Evolutionary conservation across 2,113 vertebrate genomes (phyloP), one percentile per base, ranked within the genome.

Genomic region (Pterocles burchelli): DNA sequence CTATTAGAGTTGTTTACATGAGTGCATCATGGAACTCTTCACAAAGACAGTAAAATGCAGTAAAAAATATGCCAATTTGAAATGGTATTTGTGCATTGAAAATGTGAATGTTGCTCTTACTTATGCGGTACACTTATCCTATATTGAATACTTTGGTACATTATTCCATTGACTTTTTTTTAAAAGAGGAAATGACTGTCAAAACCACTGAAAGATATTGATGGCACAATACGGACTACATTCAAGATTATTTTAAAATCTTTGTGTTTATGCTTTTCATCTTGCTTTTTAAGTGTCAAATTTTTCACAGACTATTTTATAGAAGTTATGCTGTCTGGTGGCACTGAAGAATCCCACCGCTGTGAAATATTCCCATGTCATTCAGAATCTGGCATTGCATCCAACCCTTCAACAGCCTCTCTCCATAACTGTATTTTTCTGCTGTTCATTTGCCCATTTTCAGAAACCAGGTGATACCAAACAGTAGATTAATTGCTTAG

Each of bases 91-190:
- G 6, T 63, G 12, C 33, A 74, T 9, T 71, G 46, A 75, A 91
- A 82, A 85, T 45, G 11, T 73, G 28, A 89, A 59, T 3, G 1
- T 49, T 90, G 8, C 7, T 75, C 4, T 87, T 73, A n/a, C 7
- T 87, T 75, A 46, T 11, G 78, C 5, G 31, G 17, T 29, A 57
- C 7, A 11, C 31, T 62, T 63, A 29, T 14, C 34, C 31, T 88
- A 9, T 11, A 68, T 34, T 0, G 0, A 90, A 55, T 34, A 55
- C 21, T 7, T 4, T 43, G 13, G 6, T 38, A 63, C 89, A 77
- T 55, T 71, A 71, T 63, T 48, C 38, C 25, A 74, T 2, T 67
- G 10, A 33, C 76, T 48, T 38, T 17, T 41, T 81, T 85, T 92
- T 65, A 12, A 12, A 74, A 77, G 8, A 70, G 46, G 17, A 84